Percentiles rank a stretch among this genome's conserved stretches.
Evolutionary conservation across 1,140 invertebrate genomes (phyloP).

Genomic region (Cyphomyrmex costatus): DNA sequence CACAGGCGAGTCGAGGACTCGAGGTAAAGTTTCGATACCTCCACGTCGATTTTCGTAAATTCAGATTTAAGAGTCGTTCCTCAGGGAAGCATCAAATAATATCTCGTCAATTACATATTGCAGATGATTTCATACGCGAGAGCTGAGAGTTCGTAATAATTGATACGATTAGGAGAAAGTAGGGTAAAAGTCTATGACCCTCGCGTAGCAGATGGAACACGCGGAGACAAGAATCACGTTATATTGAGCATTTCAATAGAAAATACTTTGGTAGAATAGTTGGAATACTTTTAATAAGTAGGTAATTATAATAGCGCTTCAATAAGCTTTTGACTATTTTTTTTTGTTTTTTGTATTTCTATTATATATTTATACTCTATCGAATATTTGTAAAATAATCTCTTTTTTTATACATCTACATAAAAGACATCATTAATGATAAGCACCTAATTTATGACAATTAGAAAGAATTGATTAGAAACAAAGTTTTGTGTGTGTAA

Average conservation of each 20-base stretch:
- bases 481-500: background rate
- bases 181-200: conserved; percentile 61
- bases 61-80: conserved; percentile 1
- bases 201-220: conserved; percentile 25
- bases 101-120: conserved; percentile 38
- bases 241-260: background rate
- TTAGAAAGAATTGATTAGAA: background rate
- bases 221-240: background rate
- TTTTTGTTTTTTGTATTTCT: background rate
- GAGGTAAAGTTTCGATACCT: conserved; percentile 36
- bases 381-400: background rate
- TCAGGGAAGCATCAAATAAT: conserved; percentile 12
- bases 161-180: conserved; percentile 65
- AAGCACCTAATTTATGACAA: background rate
- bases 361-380: background rate
- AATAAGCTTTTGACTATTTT: background rate
- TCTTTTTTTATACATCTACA: background rate
- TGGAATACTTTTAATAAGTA: background rate
- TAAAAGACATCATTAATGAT: background rate
- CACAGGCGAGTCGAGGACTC: conserved; percentile 3
- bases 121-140: conserved; percentile 40
- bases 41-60: conserved; percentile 42
- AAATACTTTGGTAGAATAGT: background rate
- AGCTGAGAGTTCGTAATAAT: conserved; percentile 57
- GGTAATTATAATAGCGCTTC: background rate